These are phyloP conservation scores for Cancer borealis DNA, from an alignment of 2,888 invertebrate species.

Conservation along the genomic window DNA sequence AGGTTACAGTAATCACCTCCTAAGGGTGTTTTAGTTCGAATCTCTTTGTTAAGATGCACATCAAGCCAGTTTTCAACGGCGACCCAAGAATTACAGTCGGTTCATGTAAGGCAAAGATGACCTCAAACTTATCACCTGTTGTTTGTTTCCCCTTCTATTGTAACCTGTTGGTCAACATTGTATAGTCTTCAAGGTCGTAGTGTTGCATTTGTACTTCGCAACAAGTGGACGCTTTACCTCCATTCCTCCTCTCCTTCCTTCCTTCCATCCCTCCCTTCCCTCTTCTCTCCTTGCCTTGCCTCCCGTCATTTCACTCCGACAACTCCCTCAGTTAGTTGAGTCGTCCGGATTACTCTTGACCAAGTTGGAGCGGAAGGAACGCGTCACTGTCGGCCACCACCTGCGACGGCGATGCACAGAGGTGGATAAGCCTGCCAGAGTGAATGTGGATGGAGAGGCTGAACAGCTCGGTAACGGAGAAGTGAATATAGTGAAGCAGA, in stretches of 20 bases:
- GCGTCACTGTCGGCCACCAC: neutral
- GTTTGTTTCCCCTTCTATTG: neutral
- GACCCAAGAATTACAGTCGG: neutral
- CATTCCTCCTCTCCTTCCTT: neutral
- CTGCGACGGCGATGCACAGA: neutral
- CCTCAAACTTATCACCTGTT: neutral
- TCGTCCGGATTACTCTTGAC: neutral
- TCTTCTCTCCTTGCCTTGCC: neutral
- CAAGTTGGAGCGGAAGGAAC: conserved; percentile 16
- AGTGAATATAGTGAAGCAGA: neutral
- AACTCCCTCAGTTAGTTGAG: conserved; percentile 1
- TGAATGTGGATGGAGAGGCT: neutral
- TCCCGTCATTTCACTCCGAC: neutral
- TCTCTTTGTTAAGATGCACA: neutral
- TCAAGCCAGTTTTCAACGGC: neutral
- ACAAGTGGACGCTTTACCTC: conserved; percentile 20
- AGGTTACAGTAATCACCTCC: neutral
- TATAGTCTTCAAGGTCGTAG: neutral
- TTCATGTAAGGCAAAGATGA: neutral
- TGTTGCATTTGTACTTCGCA: neutral
- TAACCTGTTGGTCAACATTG: neutral
- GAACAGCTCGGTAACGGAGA: neutral
- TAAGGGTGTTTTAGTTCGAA: neutral
- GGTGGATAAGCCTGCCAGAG: neutral
- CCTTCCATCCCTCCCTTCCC: neutral